phyloP scores from a whole-genome alignment of 1,140 invertebrate species.

The Aporrectodea caliginosa region DNA sequence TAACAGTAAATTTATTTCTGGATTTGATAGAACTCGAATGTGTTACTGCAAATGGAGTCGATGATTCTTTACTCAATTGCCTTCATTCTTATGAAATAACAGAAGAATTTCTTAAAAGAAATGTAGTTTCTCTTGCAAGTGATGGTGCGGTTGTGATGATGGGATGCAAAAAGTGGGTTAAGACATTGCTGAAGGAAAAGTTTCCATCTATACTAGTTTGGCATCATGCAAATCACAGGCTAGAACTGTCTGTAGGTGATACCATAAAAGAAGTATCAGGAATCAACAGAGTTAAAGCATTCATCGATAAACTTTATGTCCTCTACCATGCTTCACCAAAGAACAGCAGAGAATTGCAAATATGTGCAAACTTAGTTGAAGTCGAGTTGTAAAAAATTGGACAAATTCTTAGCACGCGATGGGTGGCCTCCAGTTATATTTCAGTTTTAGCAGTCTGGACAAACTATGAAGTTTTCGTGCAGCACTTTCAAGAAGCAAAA shows the following conservation, averaged over 20 bases:
- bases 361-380: neutral
- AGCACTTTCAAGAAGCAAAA: neutral
- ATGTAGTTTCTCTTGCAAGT: neutral
- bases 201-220: neutral
- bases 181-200: neutral
- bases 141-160: neutral
- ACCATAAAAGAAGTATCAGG: neutral
- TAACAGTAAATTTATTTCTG: neutral
- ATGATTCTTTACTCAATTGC: neutral
- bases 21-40: neutral
- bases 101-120: neutral
- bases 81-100: neutral
- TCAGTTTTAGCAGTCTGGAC: neutral
- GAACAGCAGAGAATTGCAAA: neutral
- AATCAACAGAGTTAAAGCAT: neutral
- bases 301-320: neutral
- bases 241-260: neutral
- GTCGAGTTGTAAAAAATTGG: neutral
- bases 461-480: neutral
- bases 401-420: neutral
- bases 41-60: neutral
- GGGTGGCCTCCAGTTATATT: neutral
- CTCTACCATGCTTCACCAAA: neutral
- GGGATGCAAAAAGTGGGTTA: neutral
- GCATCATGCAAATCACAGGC: neutral